These are phyloP conservation scores for Leptopilina myrica DNA, from an alignment of 2,888 invertebrate species.

Conservation along the genomic window DNA sequence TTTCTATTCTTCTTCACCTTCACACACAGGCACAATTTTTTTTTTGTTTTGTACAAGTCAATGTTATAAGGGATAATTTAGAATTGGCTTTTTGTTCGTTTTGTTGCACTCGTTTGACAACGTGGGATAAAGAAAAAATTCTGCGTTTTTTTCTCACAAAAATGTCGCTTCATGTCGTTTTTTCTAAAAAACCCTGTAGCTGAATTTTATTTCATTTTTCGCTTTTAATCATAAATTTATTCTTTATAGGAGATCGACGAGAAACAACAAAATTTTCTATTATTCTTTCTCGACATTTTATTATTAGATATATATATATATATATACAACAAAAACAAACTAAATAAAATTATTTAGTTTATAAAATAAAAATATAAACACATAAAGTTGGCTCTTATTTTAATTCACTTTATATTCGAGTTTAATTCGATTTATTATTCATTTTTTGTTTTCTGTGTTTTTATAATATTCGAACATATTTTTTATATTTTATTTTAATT, in stretches of 20 bases:
- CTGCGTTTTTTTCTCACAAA: not conserved
- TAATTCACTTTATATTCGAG: not conserved
- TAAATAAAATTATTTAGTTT: not conserved
- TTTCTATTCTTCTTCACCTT: not conserved
- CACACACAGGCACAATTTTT: constrained; percentile 17
- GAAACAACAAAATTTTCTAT: not conserved
- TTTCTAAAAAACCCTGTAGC: not conserved
- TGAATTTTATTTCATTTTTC: not conserved
- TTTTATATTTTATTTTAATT: too few species aligned
- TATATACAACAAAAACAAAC: not conserved
- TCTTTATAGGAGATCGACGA: constrained; percentile 33
- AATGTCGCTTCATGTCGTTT: constrained; percentile 24
- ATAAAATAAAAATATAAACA: not conserved
- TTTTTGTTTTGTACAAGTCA: constrained; percentile 14
- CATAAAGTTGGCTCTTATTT: not conserved
- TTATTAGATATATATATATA: too few species aligned
- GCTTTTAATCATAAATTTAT: constrained; percentile 9
- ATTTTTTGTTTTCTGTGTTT: not conserved
- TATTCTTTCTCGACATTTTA: not conserved
- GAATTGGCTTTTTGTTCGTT: not conserved
- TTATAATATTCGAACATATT: not conserved
- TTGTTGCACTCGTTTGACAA: not conserved
- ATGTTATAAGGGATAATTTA: not conserved
- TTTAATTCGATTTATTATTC: not conserved
- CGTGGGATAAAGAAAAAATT: not conserved